Percentiles rank a stretch among this genome's conserved stretches.
Evolutionary conservation across 2,797 vertebrate species (phyloP).

Genomic region (Eidolon dupreanum): DNA sequence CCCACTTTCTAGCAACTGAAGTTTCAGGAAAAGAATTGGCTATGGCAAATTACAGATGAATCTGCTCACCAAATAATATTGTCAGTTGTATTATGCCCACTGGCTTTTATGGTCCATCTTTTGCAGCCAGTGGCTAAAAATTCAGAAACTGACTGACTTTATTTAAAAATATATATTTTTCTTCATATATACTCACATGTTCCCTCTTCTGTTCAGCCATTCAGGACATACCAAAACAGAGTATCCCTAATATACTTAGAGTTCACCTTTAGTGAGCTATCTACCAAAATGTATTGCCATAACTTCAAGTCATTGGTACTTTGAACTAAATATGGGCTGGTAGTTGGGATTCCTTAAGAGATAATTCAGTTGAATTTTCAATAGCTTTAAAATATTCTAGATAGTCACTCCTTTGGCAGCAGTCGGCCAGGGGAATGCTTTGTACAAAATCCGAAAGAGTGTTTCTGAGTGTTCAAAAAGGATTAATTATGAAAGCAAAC

Average conservation of each 20-base stretch:
- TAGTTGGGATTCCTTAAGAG: slow-evolving; percentile 63
- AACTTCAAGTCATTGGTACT: slow-evolving; percentile 48
- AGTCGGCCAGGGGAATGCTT: not conserved
- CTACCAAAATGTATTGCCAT: slow-evolving; percentile 55
- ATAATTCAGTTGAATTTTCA: slow-evolving; percentile 69
- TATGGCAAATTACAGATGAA: slow-evolving; percentile 41
- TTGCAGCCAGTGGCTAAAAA: not conserved
- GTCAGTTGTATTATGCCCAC: not conserved
- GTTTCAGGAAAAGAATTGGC: slow-evolving; percentile 61
- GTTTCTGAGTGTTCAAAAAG: slow-evolving; percentile 69
- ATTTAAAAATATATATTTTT: not conserved
- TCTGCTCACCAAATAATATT: slow-evolving; percentile 34
- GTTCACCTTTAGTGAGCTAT: slow-evolving; percentile 65
- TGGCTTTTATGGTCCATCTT: not conserved
- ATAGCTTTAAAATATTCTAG: slow-evolving; percentile 63
- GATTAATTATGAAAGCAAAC: slow-evolving; percentile 79
- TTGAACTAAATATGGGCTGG: slow-evolving; percentile 61
- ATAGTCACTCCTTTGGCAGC: slow-evolving; percentile 60
- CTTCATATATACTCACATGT: not conserved
- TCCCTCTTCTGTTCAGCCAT: not conserved
- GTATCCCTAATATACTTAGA: slow-evolving; percentile 40
- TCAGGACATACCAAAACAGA: not conserved
- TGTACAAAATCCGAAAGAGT: slow-evolving; percentile 59
- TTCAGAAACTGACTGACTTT: not conserved
- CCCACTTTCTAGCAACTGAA: slow-evolving; percentile 49